Evolutionary conservation across 2,113 vertebrate species (phyloP), one percentile per base, ranked within the genome.

Genomic region (Corythaixoides concolor): DNA sequence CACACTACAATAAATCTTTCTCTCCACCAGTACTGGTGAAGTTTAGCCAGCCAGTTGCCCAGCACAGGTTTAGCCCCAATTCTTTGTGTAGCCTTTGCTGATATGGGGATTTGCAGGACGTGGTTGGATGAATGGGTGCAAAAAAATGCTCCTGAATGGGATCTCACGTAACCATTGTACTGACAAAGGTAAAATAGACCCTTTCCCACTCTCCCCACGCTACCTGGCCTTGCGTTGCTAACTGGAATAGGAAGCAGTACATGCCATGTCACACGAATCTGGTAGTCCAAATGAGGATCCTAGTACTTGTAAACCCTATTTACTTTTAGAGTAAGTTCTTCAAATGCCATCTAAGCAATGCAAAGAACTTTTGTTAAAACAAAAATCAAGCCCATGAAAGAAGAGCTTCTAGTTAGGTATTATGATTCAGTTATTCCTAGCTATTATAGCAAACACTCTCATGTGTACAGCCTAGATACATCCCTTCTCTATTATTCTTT

Each of bases 101-200:
- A 12, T 1, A 0, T 35, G 3, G 49, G 13, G 27, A 13, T 83
- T 72, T 56, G 7, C 18, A 47, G 45, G 18, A 26, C 33, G 26
- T 12, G 9, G 4, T 5, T 59, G 56, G 63, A 43, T n/a, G 35
- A 62, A 75, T 0, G 6, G 15, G 16, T 24, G 11, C 15, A 85
- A 62, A 23, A 39, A 90, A 85, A 32, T 0, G 0, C 5, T 64
- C 43, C 37, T 58, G 9, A 15, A 41, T 5, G 14, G 49, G 12
- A 88, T 35, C 12, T 52, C 50, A 27, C 0, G 0, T 15, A 89
- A 86, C 27, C 62, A 7, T 10, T 52, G 11, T 16, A 26, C 4
- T 20, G 9, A 62, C 41, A 67, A 81, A 47, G 14, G 8, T 59
- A 53, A 68, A 91, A 17, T 0, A 53, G 68, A 50, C 28, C 12